Evolutionary conservation across 37 sponge, comb jelly and placozoan genomes (phyloP).

Genomic region (Theonella swinhoei): DNA sequence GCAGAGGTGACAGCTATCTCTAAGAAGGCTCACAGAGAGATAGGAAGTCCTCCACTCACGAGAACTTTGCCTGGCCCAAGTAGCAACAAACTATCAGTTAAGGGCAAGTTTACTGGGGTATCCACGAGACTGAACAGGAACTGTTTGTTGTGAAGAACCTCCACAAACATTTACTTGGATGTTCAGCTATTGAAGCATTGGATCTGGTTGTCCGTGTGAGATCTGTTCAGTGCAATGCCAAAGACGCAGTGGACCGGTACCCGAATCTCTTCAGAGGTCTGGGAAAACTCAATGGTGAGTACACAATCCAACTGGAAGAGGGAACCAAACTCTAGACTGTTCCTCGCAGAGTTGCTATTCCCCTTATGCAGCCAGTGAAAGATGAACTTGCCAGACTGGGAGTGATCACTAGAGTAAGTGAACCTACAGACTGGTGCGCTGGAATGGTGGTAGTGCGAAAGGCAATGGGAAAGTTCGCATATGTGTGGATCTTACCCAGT

Average conservation of each 20-base stretch:
- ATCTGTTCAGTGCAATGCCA: not conserved
- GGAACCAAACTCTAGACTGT: constrained; percentile 23
- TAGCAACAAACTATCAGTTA: not conserved
- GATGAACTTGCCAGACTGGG: constrained; percentile 18
- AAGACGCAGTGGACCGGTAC: not conserved
- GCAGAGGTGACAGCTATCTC: not conserved
- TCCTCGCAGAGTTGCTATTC: constrained; percentile 24
- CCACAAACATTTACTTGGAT: not conserved
- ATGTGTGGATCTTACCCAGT: constrained; percentile 51
- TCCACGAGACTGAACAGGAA: not conserved
- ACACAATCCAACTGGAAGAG: constrained; percentile 17
- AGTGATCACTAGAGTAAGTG: constrained; percentile 21
- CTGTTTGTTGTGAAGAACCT: not conserved
- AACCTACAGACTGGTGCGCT: constrained; percentile 38
- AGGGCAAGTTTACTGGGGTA: not conserved
- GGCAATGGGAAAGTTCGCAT: constrained; percentile 5
- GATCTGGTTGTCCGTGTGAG: not conserved
- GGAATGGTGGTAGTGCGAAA: constrained; percentile 41
- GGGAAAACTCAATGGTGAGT: constrained; percentile 20
- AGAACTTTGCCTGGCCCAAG: too few species aligned
- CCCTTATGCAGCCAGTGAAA: constrained; percentile 4
- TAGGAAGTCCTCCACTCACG: constrained; percentile 3
- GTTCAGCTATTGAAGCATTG: constrained; percentile 10
- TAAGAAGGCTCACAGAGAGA: not conserved
- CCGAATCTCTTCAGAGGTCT: constrained; percentile 29